Percentiles rank a stretch among this genome's conserved stretches.
Conservation (phyloP, 2,113 vertebrate genomes). For the Pandion haliaetus region DNA sequence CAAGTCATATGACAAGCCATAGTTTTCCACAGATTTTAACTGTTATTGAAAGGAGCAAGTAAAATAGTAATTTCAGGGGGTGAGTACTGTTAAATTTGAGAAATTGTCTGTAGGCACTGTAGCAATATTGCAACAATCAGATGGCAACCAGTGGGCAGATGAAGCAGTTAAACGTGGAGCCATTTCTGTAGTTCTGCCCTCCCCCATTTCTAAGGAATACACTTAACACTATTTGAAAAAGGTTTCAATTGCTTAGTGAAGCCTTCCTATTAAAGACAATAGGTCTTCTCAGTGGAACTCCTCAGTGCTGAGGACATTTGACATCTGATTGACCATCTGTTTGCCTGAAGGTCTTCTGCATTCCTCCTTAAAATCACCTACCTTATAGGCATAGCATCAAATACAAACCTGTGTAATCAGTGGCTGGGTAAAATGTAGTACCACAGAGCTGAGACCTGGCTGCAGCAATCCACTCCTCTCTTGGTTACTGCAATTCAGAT, state of each 20-base stretch:
- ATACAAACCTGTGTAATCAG: not conserved
- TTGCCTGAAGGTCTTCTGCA: not conserved
- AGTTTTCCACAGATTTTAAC: not conserved
- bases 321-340: not conserved
- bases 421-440: not conserved
- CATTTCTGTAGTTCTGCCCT: not conserved
- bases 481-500: not conserved
- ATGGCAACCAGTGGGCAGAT: not conserved
- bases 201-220: not conserved
- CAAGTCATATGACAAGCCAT: not conserved
- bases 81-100: not conserved
- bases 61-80: not conserved
- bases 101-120: not conserved
- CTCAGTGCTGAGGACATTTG: not conserved
- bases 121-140: not conserved
- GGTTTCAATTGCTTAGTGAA: not conserved
- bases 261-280: not conserved
- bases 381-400: no score
- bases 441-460: not conserved
- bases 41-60: not conserved
- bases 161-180: not conserved
- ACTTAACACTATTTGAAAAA: not conserved
- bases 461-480: not conserved
- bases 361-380: not conserved
- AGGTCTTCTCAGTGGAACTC: not conserved